A percentile compares a stretch with the other conserved stretches of the same genome.
Evolutionary conservation across 2,888 invertebrate genomes (phyloP).

Genomic region (Pristionchus fissidentatus): DNA sequence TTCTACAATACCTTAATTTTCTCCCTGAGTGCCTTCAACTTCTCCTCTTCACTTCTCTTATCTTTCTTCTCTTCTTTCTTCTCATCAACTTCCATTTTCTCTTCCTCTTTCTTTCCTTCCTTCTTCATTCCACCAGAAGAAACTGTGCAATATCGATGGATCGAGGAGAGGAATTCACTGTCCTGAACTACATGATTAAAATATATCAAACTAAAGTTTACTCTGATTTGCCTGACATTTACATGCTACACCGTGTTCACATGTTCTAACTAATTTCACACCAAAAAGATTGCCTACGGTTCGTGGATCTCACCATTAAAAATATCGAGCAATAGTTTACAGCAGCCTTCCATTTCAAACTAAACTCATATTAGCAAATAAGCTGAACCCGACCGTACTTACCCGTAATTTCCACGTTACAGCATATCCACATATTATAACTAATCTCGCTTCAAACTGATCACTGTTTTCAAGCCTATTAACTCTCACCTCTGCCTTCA

Average conservation of each 20-base stretch:
- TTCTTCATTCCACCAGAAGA: slow-evolving; percentile 12
- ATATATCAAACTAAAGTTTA: background rate
- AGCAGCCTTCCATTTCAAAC: too few relatives aligned
- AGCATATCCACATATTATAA: too few relatives aligned
- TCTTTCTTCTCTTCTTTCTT: background rate
- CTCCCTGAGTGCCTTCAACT: slow-evolving; percentile 31
- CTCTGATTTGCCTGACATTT: too few relatives aligned
- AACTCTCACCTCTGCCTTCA: slow-evolving; percentile 25
- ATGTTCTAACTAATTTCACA: too few relatives aligned
- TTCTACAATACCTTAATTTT: background rate
- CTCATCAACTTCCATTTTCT: background rate
- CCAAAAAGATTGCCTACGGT: too few relatives aligned
- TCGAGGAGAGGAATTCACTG: slow-evolving; percentile 20
- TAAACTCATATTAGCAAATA: too few relatives aligned
- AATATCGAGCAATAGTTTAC: background rate
- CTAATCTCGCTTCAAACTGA: background rate
- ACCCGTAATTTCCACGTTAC: too few relatives aligned
- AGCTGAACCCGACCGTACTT: too few relatives aligned
- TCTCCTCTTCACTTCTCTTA: slow-evolving; percentile 32
- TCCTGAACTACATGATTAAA: background rate
- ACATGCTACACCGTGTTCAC: too few relatives aligned
- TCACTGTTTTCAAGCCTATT: background rate
- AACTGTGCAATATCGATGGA: slow-evolving; percentile 16
- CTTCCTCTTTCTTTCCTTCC: background rate
- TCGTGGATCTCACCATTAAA: too few relatives aligned